These are phyloP conservation scores for Myotis myotis DNA, from an alignment of 2,797 vertebrate species.

Conservation along the genomic window DNA sequence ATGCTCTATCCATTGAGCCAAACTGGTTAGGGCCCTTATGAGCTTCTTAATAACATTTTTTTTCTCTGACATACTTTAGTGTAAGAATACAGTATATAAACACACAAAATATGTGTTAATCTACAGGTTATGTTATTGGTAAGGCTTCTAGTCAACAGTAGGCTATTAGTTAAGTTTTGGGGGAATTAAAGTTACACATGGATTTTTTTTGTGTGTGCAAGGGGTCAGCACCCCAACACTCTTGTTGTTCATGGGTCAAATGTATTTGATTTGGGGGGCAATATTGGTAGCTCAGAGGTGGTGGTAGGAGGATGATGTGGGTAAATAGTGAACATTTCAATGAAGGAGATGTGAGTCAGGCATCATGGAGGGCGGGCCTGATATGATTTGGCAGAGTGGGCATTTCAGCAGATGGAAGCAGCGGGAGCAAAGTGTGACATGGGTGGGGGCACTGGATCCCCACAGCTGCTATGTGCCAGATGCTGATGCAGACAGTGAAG, in stretches of 20 bases:
- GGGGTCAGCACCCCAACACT: neutral
- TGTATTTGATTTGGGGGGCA: neutral
- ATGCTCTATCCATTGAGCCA: too few species aligned
- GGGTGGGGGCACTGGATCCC: accelerated
- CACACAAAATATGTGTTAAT: neutral
- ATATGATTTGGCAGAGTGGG: neutral
- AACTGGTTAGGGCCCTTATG: neutral
- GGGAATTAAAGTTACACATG: neutral
- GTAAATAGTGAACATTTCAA: neutral
- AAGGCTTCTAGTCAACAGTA: neutral
- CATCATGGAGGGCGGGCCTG: neutral
- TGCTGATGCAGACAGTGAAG: neutral
- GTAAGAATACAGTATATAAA: neutral
- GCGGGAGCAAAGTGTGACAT: neutral
- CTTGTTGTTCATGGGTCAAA: neutral
- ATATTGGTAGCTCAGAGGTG: neutral
- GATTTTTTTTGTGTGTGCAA: neutral
- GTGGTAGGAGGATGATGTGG: neutral
- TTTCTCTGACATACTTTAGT: neutral
- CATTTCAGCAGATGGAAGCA: neutral
- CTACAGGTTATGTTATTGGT: neutral
- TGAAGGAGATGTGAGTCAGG: neutral
- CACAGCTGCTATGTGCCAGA: neutral
- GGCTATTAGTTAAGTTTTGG: neutral
- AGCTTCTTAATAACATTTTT: neutral